These are phyloP conservation scores for Heliothis peltigera DNA, from an alignment of 2,888 invertebrate genomes.

Conservation along the genomic window DNA sequence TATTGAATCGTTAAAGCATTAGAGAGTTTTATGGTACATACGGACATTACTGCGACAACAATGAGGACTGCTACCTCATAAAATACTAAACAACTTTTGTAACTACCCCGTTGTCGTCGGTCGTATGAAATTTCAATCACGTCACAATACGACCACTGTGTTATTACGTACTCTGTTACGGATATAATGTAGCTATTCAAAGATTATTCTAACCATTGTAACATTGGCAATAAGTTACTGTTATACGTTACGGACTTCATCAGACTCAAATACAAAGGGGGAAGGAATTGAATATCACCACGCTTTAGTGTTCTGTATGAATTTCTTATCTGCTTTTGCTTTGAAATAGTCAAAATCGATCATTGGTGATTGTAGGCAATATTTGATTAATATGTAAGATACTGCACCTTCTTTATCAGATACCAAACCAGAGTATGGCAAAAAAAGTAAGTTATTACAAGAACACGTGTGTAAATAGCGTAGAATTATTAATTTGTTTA, in stretches of 20 bases:
- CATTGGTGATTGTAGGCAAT: neutral
- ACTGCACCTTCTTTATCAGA: neutral
- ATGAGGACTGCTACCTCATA: conserved; percentile 73
- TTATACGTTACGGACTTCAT: conserved; percentile 53
- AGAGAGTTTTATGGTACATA: conserved; percentile 72
- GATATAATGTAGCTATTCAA: conserved; percentile 54
- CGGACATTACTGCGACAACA: conserved; percentile 72
- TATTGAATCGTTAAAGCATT: conserved; percentile 70
- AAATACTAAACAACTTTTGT: conserved; percentile 77
- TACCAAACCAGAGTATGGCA: conserved; percentile 3
- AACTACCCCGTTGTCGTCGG: conserved; percentile 67
- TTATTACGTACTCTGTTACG: conserved; percentile 60
- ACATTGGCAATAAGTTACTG: conserved; percentile 57
- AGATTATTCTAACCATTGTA: conserved; percentile 60
- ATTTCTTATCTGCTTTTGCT: conserved; percentile 45
- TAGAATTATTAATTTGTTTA: conserved; percentile 38
- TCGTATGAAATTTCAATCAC: conserved; percentile 76
- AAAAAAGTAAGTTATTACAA: conserved; percentile 2
- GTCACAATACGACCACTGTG: conserved; percentile 62
- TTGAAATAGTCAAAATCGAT: conserved; percentile 8
- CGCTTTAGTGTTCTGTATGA: conserved; percentile 48
- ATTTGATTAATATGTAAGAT: neutral
- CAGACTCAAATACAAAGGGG: conserved; percentile 49
- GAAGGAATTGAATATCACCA: conserved; percentile 56
- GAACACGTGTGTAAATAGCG: conserved; percentile 28